A percentile compares a stretch with the other conserved stretches of the same genome.
Evolutionary conservation across 2,888 invertebrate genomes (phyloP).

Genomic region (Marronus borbonicus): DNA sequence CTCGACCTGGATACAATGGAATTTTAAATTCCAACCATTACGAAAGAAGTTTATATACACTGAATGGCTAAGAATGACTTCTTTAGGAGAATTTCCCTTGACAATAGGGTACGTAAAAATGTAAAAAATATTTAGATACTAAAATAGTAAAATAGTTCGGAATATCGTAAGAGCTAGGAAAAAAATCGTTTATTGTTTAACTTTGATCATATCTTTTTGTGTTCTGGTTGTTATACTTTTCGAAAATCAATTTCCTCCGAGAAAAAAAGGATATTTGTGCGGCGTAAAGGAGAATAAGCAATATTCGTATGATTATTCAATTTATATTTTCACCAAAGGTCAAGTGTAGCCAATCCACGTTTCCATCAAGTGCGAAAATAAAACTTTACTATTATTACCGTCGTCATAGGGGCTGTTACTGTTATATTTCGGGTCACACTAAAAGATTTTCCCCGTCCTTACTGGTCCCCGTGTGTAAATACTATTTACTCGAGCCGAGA

Average conservation of each 20-base stretch:
- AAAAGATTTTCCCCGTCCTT: slow-evolving; percentile 24
- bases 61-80: slow-evolving; percentile 12
- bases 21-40: slow-evolving; percentile 25
- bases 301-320: slow-evolving; percentile 32
- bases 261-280: neutral
- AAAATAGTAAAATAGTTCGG: neutral
- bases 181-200: too few relatives aligned
- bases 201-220: neutral
- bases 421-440: slow-evolving; percentile 34
- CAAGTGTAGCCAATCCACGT: slow-evolving; percentile 16
- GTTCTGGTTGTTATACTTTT: neutral
- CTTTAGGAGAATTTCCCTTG: neutral
- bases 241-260: neutral
- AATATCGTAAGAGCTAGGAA: too few relatives aligned
- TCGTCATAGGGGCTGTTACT: slow-evolving; percentile 13
- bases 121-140: neutral
- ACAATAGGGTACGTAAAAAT: neutral
- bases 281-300: neutral
- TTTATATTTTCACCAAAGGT: slow-evolving; percentile 38
- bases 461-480: slow-evolving; percentile 18
- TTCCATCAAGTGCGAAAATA: slow-evolving; percentile 43
- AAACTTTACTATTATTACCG: slow-evolving; percentile 40
- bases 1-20: neutral
- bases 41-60: slow-evolving; percentile 9
- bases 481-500: slow-evolving; percentile 25